Conservation (phyloP, 2,888 invertebrate genomes). For the Oconnorella tubifera region DNA sequence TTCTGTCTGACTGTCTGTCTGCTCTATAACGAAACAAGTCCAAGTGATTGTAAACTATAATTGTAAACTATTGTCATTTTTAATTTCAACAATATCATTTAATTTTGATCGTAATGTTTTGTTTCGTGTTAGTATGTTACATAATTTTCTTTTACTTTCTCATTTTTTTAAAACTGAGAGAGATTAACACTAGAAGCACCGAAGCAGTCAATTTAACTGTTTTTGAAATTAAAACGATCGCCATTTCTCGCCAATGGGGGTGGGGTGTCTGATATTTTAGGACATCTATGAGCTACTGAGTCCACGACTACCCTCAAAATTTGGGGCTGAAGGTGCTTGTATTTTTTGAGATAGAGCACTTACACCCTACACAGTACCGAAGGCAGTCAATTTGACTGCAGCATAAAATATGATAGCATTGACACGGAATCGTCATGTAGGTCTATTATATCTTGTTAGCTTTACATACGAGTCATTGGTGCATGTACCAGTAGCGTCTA, state of each 20-base stretch:
- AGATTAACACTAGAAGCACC: conserved; percentile 15
- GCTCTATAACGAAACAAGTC: too few relatives aligned
- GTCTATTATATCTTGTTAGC: conserved; percentile 9
- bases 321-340: conserved; percentile 10
- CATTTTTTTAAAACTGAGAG: too few relatives aligned
- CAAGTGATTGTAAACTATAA: too few relatives aligned
- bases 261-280: conserved; percentile 15
- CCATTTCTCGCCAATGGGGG: background rate
- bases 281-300: conserved; percentile 12
- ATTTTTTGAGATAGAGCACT: conserved; percentile 15
- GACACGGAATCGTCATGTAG: conserved; percentile 5
- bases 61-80: too few relatives aligned
- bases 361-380: conserved; percentile 13
- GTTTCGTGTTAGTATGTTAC: too few relatives aligned
- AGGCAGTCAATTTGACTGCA: conserved; percentile 11
- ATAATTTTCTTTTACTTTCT: too few relatives aligned
- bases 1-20: too few relatives aligned
- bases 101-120: too few relatives aligned
- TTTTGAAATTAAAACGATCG: conserved; percentile 13
- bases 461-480: conserved; percentile 8
- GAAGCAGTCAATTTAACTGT: conserved; percentile 15
- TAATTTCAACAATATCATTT: too few relatives aligned
- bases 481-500: conserved; percentile 10
- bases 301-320: conserved; percentile 9
- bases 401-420: conserved; percentile 11